Base-by-base conservation (phyloP, 1,140 invertebrate species). In the Megalonaias nervosa region DNA sequence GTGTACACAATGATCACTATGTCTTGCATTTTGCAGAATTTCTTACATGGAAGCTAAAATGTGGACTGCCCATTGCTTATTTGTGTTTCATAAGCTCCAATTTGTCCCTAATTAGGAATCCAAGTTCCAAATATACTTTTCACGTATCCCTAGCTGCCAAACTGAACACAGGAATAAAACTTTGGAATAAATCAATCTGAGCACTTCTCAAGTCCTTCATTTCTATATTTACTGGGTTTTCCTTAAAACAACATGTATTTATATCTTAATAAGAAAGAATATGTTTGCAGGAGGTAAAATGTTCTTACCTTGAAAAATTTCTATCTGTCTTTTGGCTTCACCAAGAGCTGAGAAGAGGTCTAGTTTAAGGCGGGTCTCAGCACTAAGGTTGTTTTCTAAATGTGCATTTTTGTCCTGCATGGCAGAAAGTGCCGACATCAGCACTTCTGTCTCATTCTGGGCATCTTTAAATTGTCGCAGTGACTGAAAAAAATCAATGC, bases 341-440 rank as follows among this genome's bases (percentile, higher is more conserved):
- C 97, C 97, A 59, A 99, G 93, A 76, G 97, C 97, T 74, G 96
- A 98, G 91, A 99, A 98, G 74, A 99, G 93, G 92, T 99, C 97
- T 76, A 99, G 93, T 92, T 99, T 99, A 90, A 99, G 95, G 77
- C 97, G 93, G 66, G 97, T 99, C 93, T 99, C 97, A 38, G 97
- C 96, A 81, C 96, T 97, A 69, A 99, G 93, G 89, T 95, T 97
- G 85, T 96, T 96, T 92, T 99, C 97, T 74, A 97, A 92, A 89
- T 96, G 95, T 83, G 93, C 90, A 89, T 96, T 97, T 92, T 97
- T 96, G 79, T 97, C 96, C 91, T 97, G 95, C 90, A 97, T 93
- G 56, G 94, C 93, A 77, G 93, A 93, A 62, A 97, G 90, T n/a
- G 96, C 95, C 65, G 93, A 93, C 91, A 96, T 93, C 77, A 97